phyloP scores from a whole-genome alignment of 2,113 vertebrate genomes.

The Chaenogobius annularis region DNA sequence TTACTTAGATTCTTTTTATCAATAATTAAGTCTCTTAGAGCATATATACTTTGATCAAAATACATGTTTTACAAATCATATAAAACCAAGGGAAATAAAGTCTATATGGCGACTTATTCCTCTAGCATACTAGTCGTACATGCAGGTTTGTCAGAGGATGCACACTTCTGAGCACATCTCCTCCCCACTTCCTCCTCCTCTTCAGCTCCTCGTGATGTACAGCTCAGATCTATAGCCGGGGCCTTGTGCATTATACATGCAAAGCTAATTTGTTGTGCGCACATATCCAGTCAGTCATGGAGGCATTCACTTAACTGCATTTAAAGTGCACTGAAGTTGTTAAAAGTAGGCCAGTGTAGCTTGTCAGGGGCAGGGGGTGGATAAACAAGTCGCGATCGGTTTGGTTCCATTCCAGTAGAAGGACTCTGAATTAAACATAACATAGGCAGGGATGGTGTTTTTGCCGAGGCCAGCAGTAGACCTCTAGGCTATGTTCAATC shows the following conservation, averaged over 20 bases:
- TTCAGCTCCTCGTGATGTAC: slow-evolving; percentile 26
- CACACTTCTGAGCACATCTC: slow-evolving; percentile 33
- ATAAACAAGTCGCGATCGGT: slow-evolving; percentile 70
- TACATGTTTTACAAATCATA: neutral
- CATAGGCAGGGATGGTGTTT: slow-evolving; percentile 56
- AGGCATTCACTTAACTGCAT: slow-evolving; percentile 45
- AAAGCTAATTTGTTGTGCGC: slow-evolving; percentile 50
- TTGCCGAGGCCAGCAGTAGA: slow-evolving; percentile 52
- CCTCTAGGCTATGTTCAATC: slow-evolving; percentile 68
- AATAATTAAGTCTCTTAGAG: no score
- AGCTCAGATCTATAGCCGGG: slow-evolving; percentile 50
- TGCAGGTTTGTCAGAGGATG: slow-evolving; percentile 20
- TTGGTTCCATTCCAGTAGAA: slow-evolving; percentile 57
- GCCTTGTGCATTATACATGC: slow-evolving; percentile 65
- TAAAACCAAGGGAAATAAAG: neutral
- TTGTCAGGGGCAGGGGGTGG: slow-evolving; percentile 44
- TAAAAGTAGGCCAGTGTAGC: slow-evolving; percentile 66
- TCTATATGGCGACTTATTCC: neutral
- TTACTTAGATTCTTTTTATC: no score
- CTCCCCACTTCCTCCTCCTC: slow-evolving; percentile 1
- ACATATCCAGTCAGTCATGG: slow-evolving; percentile 32
- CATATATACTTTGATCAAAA: no score
- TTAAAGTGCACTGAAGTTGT: slow-evolving; percentile 56
- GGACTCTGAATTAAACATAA: slow-evolving; percentile 72
- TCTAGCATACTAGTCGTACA: neutral